Conservation (phyloP, 2,797 vertebrate genomes). For the Melanotaenia nigrans region DNA sequence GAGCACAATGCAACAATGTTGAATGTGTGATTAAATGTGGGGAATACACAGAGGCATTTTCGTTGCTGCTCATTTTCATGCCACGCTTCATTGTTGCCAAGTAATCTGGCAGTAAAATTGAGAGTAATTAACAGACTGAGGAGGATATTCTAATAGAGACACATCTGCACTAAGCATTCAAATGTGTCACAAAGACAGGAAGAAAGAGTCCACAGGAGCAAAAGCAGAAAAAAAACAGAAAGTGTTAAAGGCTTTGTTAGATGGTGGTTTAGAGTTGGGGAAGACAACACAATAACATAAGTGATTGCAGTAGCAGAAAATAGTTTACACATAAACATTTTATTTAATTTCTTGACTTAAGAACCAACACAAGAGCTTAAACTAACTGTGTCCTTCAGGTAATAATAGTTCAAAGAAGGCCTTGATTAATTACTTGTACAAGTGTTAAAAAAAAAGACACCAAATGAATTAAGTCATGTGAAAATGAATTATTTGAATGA, state of each 20-base stretch:
- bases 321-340: slow-evolving; percentile 26
- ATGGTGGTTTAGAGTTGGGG: background rate
- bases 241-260: slow-evolving; percentile 11
- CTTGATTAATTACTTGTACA: slow-evolving; percentile 52
- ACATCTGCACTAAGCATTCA: background rate
- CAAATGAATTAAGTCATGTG: slow-evolving; percentile 47
- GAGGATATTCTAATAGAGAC: slow-evolving; percentile 9
- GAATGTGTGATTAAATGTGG: slow-evolving; percentile 24
- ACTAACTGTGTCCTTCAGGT: slow-evolving; percentile 19
- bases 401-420: slow-evolving; percentile 49
- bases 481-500: slow-evolving; percentile 61
- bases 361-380: slow-evolving; percentile 36
- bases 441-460: slow-evolving; percentile 20
- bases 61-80: slow-evolving; percentile 25
- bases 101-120: slow-evolving; percentile 13
- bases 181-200: background rate
- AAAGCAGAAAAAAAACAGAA: background rate
- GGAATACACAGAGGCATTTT: slow-evolving; percentile 25
- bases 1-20: slow-evolving; percentile 17
- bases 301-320: slow-evolving; percentile 20
- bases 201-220: background rate
- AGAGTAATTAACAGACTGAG: slow-evolving; percentile 19
- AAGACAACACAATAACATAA: slow-evolving; percentile 28
- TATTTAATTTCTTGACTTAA: slow-evolving; percentile 36
- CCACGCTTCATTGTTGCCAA: slow-evolving; percentile 2